Conservation (phyloP, 2,888 invertebrate species). For the Pherbina coryleti region DNA sequence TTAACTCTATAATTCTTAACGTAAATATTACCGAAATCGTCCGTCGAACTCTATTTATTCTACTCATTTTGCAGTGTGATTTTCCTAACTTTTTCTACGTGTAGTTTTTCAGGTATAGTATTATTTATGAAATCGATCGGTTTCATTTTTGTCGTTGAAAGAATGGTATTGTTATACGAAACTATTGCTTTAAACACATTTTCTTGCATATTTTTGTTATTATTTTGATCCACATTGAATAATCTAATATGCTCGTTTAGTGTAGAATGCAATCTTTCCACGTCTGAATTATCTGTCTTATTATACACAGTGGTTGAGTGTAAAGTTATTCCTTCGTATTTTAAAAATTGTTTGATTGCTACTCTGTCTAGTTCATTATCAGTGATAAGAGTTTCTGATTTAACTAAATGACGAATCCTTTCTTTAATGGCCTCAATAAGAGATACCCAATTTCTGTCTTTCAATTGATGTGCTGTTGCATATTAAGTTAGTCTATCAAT, state of each 20-base stretch:
- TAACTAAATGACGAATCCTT: neutral
- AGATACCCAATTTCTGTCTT: neutral
- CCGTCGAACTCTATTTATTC: neutral
- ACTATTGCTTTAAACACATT: neutral
- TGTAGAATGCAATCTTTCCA: constrained; percentile 28
- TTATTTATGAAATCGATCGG: constrained; percentile 15
- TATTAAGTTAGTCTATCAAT: neutral
- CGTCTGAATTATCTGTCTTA: constrained; percentile 27
- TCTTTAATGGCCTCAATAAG: neutral
- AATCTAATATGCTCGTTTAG: constrained; percentile 12
- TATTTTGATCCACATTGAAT: neutral
- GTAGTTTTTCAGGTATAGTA: neutral
- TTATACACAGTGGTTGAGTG: constrained; percentile 1
- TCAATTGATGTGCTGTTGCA: neutral
- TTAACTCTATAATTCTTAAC: constrained; percentile 3
- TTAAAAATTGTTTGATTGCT: neutral
- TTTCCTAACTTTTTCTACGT: neutral
- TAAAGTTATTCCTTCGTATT: neutral
- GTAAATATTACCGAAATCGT: neutral
- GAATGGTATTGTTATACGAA: constrained; percentile 6
- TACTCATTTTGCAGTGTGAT: neutral
- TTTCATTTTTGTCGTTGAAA: constrained; percentile 11
- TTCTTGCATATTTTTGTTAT: neutral
- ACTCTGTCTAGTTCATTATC: neutral
- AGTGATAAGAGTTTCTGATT: neutral